Base-by-base conservation (phyloP, 2,797 vertebrate genomes). In the Dicrostonyx torquatus region DNA sequence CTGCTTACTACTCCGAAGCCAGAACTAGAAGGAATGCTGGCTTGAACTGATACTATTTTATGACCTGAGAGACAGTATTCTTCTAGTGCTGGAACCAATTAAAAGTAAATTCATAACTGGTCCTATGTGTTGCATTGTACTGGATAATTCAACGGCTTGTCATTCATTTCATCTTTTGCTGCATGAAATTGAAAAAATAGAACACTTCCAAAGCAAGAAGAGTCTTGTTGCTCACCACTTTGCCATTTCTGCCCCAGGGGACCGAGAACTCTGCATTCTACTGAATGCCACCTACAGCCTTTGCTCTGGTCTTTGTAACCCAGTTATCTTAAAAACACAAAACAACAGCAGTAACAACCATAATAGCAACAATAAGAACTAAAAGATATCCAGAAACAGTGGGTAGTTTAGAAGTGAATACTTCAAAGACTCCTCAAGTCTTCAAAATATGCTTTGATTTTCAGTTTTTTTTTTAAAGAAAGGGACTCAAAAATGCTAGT, bases 31-130 rank as follows among this genome's bases (percentile, higher is more conserved):
- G 94, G 70, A 92, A 79, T 86, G 58, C 26, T 43, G 22, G 86
- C 66, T 90, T 91, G 95, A 91, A 79, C 58, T 91, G 76, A 88
- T 83, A 75, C 88, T 95, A n/a, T 95, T 55, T 80, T 90, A 86
- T 66, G 50, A 9, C 6, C 60, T 94, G 45, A n/a, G n/a, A 2
- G 2, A 64, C 29, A 73, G 48, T 86, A 89, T 94, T 88, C 50
- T 76, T 94, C 89, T 86, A 82, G 85, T 50, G 89, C 37, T 18
- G 2, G 43, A 90, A 85, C 29, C 73, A 83, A 76, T 92, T 86
- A 90, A 94, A 89, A 88, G 14, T 80, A 93, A 94, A 95, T 66
- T 34, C 45, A 48, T 75, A 64, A 15, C 43, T 87, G 45, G 1
- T 64, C 94, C 60, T 89, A 9, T n/a, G 45, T 40, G 1, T 31